Evolutionary conservation across 2,113 vertebrate species (phyloP).

Genomic region (Burhinus bistriatus): DNA sequence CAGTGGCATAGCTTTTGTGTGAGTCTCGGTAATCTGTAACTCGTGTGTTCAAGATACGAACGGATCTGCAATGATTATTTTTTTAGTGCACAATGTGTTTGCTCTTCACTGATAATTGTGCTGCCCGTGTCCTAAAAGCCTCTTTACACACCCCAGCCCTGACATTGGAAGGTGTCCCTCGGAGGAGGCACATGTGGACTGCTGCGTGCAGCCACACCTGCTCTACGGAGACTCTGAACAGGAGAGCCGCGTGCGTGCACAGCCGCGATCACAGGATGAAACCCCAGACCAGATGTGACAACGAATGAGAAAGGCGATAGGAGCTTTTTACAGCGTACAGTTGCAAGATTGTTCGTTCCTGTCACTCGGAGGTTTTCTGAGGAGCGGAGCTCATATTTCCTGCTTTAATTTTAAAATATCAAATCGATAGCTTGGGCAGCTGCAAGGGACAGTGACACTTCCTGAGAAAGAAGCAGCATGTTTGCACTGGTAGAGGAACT

Average conservation of each 20-base stretch:
- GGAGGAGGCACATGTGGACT: accelerated
- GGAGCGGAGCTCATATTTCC: not conserved
- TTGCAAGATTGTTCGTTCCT: not conserved
- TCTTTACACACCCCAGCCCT: not conserved
- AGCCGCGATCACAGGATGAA: not conserved
- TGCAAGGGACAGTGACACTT: not conserved
- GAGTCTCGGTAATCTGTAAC: not conserved
- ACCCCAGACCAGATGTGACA: not conserved
- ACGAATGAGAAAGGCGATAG: accelerated
- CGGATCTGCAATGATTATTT: not conserved
- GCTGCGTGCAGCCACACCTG: not conserved
- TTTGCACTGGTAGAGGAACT: not conserved
- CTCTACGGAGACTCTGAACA: not conserved
- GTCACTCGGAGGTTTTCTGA: not conserved
- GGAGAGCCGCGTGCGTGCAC: not conserved
- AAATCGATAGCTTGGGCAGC: not conserved
- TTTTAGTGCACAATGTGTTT: not conserved
- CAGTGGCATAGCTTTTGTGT: not conserved
- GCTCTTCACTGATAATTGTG: not conserved
- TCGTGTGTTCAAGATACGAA: not conserved
- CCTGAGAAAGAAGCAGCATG: not conserved
- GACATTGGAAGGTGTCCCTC: not conserved
- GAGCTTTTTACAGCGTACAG: not conserved
- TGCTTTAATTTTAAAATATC: not conserved
- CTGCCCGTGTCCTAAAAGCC: not conserved